Base-by-base conservation (phyloP, 2,797 vertebrate genomes). In the Artibeus jamaicensis region DNA sequence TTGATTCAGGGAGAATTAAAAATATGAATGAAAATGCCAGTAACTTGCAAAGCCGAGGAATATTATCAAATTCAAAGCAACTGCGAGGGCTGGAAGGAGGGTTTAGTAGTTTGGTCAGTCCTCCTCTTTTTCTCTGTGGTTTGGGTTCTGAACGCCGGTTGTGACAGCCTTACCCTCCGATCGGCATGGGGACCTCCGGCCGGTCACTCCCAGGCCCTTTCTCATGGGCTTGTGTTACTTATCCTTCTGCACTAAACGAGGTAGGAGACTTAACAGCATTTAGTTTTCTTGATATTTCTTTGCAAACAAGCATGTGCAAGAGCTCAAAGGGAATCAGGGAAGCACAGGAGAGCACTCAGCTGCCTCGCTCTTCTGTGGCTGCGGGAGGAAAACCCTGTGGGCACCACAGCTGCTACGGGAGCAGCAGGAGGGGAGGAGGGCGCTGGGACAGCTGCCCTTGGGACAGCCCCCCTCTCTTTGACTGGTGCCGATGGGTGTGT, bases 1-100 rank as follows among this genome's bases (percentile, higher is more conserved):
- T 44, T 91, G 26, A 77, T 95, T 87, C 7, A 22, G 59, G 78
- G 59, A 86, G 84, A 90, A 77, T 24, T 93, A 81, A 87, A 93
- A 96, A 76, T 93, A 76, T 70, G 48, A 71, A 57, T 53, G 55
- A 86, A 95, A 85, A 67, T 93, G 37, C 55, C 59, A 68, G 2
- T 89, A 78, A 48, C 19, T 48, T 89, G 70, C 24, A 73, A 62
- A 86, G n/a, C 55, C 42, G 78, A 70, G 32, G 48, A 83, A 62
- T 81, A 46, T 22, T 67, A 57, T 76, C 84, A 84, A 84, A 79
- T 50, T 44, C 57, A 88, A n/a, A 81, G 73, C 39, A 81, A 19
- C 29, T 39, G 50, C 22, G 21, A 84, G 37, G 44, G 39, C n/a
- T 0, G 0, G 65, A 15, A 37, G 0, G 55, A 24, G n/a, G 24